Evolutionary conservation across 2,113 vertebrate genomes (phyloP), one percentile per base, ranked within the genome.

Genomic region (Gadus macrocephalus): DNA sequence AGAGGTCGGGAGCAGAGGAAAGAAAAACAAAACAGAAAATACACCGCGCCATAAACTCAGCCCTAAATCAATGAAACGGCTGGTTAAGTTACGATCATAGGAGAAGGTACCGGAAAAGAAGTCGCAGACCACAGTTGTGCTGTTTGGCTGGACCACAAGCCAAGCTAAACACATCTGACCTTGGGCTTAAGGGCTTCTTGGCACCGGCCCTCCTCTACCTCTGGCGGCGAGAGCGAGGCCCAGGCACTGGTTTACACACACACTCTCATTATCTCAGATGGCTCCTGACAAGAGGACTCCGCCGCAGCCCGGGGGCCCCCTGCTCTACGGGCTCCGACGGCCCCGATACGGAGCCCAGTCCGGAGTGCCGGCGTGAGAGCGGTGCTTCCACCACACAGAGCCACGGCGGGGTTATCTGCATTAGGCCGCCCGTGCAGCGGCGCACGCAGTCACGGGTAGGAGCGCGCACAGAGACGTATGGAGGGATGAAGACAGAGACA

Each of bases 151-250:
- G 27, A 6, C 71, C n/a, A 0, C 60, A n/a, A n/a, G 84, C 83
- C 83, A 83, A 85, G 62, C 62, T 60, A 83, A 90, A 89, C 76
- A 85, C 15, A 75, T 73, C 81, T 70, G 76, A 78, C 81, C 75
- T 85, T 85, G 16, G 55, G 15, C n/a, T 58, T 58, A 49, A n/a
- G 55, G n/a, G 55, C 55, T 16, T 58, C 55, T 14, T 56, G 75
- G 71, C 77, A 73, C 67, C 73, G 62, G 70, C 58, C 66, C 55
- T 16, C 55, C 55, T 7, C 55, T n/a, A 58, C 79, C 61, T 67
- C 66, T 49, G 55, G 1, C 76, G 67, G 81, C 72, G 42, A 49
- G 42, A 49, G 42, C 2, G 42, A 49, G 42, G 42, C 42, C 42
- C 73, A 73, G 79, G 70, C 78, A 20, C 71, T 2, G 1, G 82